Evolutionary conservation across 2,888 invertebrate species (phyloP).

Genomic region (Hyalella azteca): DNA sequence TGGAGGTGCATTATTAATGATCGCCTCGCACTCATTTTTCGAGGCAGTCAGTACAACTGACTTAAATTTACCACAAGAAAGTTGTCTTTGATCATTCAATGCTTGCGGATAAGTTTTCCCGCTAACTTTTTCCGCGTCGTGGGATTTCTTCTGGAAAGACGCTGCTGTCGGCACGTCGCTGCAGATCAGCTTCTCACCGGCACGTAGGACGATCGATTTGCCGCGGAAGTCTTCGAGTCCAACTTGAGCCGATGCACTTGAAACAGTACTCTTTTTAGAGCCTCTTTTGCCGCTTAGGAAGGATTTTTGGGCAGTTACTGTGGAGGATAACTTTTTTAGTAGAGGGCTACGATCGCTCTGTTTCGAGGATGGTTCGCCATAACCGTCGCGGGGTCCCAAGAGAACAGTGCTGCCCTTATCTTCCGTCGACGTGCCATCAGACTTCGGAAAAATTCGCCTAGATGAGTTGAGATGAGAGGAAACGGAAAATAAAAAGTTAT

Average conservation of each 20-base stretch:
- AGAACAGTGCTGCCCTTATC: background rate
- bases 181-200: too few species aligned
- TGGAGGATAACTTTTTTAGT: conserved; percentile 1
- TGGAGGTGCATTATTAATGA: too few species aligned
- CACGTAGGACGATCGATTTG: background rate
- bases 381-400: background rate
- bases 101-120: too few species aligned
- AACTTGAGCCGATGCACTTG: background rate
- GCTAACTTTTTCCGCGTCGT: too few species aligned
- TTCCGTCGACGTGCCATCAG: background rate
- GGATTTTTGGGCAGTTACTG: conserved; percentile 20
- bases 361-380: background rate
- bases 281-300: conserved; percentile 18
- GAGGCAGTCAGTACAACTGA: too few species aligned
- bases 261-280: conserved; percentile 12
- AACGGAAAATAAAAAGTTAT: too few species aligned
- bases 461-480: too few species aligned
- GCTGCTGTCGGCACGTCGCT: too few species aligned
- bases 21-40: too few species aligned
- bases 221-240: background rate
- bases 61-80: too few species aligned
- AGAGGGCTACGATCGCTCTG: background rate
- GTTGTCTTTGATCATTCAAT: too few species aligned
- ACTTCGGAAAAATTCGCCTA: background rate
- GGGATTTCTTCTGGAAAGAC: too few species aligned